Conservation (phyloP, 2,888 invertebrate genomes). For the Andrena flavipes region DNA sequence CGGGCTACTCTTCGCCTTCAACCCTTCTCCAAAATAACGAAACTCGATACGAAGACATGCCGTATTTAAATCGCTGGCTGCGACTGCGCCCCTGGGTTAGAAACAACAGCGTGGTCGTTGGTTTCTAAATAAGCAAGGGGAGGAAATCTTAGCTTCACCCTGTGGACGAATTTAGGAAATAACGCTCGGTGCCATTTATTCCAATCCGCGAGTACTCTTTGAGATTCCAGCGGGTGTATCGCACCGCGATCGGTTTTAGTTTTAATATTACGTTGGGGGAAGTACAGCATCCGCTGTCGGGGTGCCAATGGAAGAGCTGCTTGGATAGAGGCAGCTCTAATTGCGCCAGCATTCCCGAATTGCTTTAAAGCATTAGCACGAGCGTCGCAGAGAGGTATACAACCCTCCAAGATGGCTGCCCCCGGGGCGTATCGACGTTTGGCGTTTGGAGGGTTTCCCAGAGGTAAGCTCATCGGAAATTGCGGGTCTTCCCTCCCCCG, state of each 20-base stretch:
- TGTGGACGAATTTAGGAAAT: too few relatives aligned
- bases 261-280: background rate
- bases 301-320: background rate
- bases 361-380: constrained; percentile 78
- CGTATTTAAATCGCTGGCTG: background rate
- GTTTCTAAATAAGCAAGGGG: constrained; percentile 4
- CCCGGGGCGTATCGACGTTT: constrained; percentile 84
- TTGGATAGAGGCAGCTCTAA: constrained; percentile 26
- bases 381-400: constrained; percentile 76
- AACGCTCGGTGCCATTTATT: too few relatives aligned
- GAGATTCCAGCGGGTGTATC: too few relatives aligned
- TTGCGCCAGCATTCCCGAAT: constrained; percentile 69
- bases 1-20: constrained; percentile 28
- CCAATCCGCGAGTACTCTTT: too few relatives aligned
- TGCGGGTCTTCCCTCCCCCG: constrained; percentile 84
- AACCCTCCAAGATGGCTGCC: constrained; percentile 83
- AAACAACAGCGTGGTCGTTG: constrained; percentile 5
- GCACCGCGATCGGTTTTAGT: background rate
- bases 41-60: constrained; percentile 63
- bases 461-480: constrained; percentile 85
- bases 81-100: background rate
- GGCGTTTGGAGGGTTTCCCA: constrained; percentile 83
- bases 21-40: constrained; percentile 70
- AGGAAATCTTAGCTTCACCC: too few relatives aligned
- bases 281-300: background rate